Evolutionary conservation across 2,888 invertebrate genomes (phyloP).

Genomic region (Palloptera scutellata): DNA sequence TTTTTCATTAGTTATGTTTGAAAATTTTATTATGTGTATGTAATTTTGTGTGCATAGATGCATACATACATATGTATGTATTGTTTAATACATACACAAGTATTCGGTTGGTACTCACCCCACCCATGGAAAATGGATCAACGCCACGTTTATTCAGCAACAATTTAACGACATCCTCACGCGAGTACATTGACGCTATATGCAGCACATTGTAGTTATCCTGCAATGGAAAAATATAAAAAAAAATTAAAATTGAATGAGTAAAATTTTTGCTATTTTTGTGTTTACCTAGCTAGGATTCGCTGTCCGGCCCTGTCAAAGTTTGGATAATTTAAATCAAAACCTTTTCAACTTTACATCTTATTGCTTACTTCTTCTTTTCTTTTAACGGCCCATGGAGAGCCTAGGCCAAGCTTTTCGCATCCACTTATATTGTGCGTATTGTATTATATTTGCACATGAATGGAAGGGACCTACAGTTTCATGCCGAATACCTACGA

Average conservation of each 20-base stretch:
- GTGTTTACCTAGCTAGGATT: neutral
- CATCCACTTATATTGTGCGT: no score
- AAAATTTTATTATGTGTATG: neutral
- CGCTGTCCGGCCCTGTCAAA: neutral
- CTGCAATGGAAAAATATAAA: constrained; percentile 67
- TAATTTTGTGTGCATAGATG: neutral
- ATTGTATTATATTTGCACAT: no score
- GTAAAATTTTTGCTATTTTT: no score
- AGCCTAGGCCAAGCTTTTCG: no score
- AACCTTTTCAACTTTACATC: no score
- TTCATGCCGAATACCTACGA: no score
- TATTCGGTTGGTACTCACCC: constrained; percentile 72
- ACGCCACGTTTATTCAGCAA: constrained; percentile 88
- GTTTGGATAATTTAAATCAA: neutral
- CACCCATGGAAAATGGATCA: constrained; percentile 91
- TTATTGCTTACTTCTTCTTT: no score
- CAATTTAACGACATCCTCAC: constrained; percentile 93
- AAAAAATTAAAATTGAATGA: neutral
- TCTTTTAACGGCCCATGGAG: no score
- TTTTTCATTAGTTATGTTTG: neutral
- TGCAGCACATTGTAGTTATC: constrained; percentile 96
- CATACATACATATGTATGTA: constrained; percentile 2
- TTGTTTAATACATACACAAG: neutral
- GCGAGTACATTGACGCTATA: constrained; percentile 92
- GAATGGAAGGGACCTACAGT: no score